Evolutionary conservation across 2,113 vertebrate species (phyloP).

Genomic region (Hydrolagus affinis): DNA sequence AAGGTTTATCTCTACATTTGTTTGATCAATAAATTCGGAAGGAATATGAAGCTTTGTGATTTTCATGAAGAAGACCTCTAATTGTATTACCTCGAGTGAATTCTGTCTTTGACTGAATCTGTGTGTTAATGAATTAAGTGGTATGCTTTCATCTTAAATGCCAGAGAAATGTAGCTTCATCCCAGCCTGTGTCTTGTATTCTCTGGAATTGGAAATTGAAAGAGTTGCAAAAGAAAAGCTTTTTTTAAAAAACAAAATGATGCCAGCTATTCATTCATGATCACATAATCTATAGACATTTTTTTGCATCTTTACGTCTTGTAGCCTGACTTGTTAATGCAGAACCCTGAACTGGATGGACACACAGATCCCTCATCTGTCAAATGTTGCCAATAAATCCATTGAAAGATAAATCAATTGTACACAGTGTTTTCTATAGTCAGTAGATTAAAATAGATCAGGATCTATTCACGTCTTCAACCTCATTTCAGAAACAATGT

Average conservation of each 20-base stretch:
- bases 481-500: neutral
- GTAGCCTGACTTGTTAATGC: neutral
- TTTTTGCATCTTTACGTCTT: neutral
- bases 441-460: neutral
- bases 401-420: slow-evolving; percentile 7
- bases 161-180: slow-evolving; percentile 15
- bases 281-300: slow-evolving; percentile 15
- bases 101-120: slow-evolving; percentile 8
- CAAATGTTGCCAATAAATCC: slow-evolving; percentile 25
- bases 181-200: neutral
- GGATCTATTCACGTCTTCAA: neutral
- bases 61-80: neutral
- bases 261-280: slow-evolving; percentile 1
- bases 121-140: slow-evolving; percentile 6
- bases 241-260: neutral
- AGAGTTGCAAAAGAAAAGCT: slow-evolving; percentile 4
- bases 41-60: neutral
- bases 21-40: neutral
- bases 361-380: neutral
- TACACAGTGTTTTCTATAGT: slow-evolving; percentile 4
- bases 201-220: slow-evolving; percentile 1
- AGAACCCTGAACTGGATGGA: neutral
- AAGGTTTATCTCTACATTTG: neutral
- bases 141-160: slow-evolving; percentile 11
- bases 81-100: slow-evolving; percentile 4